phyloP scores from a whole-genome alignment of 1,140 invertebrate genomes.

The Monomorium pharaonis region DNA sequence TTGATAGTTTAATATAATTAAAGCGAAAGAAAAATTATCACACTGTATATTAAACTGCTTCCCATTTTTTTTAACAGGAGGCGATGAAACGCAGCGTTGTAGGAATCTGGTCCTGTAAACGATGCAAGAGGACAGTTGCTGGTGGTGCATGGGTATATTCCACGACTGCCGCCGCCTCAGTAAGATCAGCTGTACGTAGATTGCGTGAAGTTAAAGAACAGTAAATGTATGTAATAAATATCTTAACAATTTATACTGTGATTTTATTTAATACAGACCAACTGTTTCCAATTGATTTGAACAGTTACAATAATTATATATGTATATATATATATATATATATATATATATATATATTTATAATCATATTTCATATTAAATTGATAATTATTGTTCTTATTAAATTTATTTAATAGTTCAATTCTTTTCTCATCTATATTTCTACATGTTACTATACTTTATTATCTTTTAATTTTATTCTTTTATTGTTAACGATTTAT shows the following conservation, averaged over 20 bases:
- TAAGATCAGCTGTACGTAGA: constrained; percentile 97
- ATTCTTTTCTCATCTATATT: neutral
- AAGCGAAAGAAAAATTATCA: neutral
- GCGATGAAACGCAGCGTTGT: constrained; percentile 99
- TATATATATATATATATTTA: too few species aligned
- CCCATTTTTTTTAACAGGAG: constrained; percentile 89
- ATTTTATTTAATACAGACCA: constrained; percentile 27
- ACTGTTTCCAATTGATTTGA: neutral
- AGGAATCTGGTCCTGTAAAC: constrained; percentile 99
- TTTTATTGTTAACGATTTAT: neutral
- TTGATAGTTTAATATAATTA: neutral
- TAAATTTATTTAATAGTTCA: neutral
- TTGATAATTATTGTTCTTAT: neutral
- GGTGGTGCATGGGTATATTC: constrained; percentile 99
- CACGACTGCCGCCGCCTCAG: constrained; percentile 97
- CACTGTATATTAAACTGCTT: neutral
- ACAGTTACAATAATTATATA: too few species aligned
- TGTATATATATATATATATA: too few species aligned
- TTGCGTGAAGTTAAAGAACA: constrained; percentile 98
- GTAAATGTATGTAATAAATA: constrained; percentile 84
- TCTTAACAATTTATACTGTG: constrained; percentile 30
- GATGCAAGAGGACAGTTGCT: constrained; percentile 98
- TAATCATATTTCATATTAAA: constrained; percentile 13
- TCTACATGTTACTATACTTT: neutral
- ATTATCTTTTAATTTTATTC: neutral